A percentile compares a stretch with the other conserved stretches of the same genome.
phyloP scores from a whole-genome alignment of 2,888 invertebrate genomes.

The Papilio elwesi region DNA sequence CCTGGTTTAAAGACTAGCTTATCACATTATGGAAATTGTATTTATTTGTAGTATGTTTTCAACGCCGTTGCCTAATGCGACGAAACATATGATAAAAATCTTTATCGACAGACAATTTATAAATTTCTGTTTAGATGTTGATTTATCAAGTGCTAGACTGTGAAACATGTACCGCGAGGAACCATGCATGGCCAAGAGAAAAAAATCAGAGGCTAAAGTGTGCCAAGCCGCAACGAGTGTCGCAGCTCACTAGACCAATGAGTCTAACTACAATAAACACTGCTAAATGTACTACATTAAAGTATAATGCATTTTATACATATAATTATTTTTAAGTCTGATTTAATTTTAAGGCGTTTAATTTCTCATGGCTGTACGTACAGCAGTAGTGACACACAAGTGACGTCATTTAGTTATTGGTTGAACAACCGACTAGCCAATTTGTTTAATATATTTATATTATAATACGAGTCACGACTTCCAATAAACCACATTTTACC shows the following conservation, averaged over 20 bases:
- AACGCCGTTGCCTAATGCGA: no score
- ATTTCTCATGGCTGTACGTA: not conserved
- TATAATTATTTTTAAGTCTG: not conserved
- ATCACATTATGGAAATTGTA: no score
- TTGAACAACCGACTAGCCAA: not conserved
- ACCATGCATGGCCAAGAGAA: no score
- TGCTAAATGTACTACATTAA: no score
- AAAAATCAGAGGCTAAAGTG: not conserved
- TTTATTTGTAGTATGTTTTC: no score
- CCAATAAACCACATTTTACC: not conserved
- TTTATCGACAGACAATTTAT: no score
- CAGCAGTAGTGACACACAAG: not conserved
- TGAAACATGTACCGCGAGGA: not conserved
- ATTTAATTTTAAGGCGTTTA: not conserved
- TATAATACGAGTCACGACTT: constrained; percentile 14
- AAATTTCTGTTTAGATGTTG: not conserved
- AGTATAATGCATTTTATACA: no score
- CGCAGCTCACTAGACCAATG: not conserved
- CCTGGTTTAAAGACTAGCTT: no score
- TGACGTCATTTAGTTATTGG: not conserved
- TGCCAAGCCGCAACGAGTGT: not conserved
- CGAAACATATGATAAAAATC: no score
- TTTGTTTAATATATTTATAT: constrained; percentile 23
- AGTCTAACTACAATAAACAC: not conserved
- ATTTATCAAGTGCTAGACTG: not conserved